Conservation (phyloP, 2,888 invertebrate species). For the Blastobasis lacticolella region DNA sequence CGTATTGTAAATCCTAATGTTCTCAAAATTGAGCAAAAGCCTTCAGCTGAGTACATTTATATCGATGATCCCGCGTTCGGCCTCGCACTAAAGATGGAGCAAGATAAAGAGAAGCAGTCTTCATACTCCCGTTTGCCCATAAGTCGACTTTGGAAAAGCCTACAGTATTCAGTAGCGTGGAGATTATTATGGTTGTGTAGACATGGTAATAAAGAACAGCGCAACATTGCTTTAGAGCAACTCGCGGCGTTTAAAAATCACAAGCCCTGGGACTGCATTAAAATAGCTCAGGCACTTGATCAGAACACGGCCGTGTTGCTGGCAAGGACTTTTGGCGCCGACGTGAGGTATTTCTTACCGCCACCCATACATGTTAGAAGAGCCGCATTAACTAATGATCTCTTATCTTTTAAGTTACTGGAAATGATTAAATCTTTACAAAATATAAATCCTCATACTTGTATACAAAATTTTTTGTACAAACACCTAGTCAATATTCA, state of each 20-base stretch:
- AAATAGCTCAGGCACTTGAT: conserved; percentile 87
- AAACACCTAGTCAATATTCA: conserved; percentile 59
- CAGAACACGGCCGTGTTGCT: conserved; percentile 83
- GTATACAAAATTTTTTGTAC: conserved; percentile 51
- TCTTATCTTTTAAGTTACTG: conserved; percentile 52
- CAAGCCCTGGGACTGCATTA: conserved; percentile 79
- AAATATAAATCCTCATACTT: conserved; percentile 44
- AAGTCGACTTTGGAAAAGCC: conserved; percentile 73
- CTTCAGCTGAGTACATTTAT: conserved; percentile 58
- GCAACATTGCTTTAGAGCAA: conserved; percentile 77
- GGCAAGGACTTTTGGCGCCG: conserved; percentile 80
- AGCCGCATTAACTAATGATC: conserved; percentile 44
- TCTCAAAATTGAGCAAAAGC: conserved; percentile 55
- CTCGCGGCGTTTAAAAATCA: conserved; percentile 79
- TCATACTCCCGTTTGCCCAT: conserved; percentile 31
- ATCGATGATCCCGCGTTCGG: conserved; percentile 59
- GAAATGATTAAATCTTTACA: conserved; percentile 43
- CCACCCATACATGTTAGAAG: conserved; percentile 74
- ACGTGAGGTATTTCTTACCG: conserved; percentile 83
- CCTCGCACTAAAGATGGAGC: conserved; percentile 36
- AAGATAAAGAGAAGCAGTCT: conserved; percentile 34
- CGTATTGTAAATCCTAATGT: conserved; percentile 53
- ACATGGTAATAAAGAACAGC: conserved; percentile 75
- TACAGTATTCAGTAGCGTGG: conserved; percentile 79
- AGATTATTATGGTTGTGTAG: conserved; percentile 78